Conservation (phyloP, 2,113 vertebrate species). For the Eurystomus gularis region DNA sequence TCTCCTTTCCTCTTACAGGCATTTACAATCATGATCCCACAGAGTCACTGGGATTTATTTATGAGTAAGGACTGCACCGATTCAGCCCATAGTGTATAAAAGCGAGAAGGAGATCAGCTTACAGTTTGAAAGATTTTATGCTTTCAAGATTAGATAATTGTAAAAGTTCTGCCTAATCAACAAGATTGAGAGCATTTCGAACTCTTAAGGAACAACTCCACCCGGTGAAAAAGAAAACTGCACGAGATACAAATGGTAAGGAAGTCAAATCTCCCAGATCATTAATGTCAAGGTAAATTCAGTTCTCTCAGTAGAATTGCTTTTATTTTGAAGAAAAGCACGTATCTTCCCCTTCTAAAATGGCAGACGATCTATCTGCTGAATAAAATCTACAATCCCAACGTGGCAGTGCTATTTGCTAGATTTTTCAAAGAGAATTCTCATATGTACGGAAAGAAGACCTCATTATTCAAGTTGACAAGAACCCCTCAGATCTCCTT, state of each 20-base stretch:
- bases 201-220: not conserved
- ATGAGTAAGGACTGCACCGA: not conserved
- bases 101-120: not conserved
- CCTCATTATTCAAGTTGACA: conserved; percentile 72
- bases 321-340: not conserved
- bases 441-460: conserved; percentile 45
- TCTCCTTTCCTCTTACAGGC: not conserved
- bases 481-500: conserved; percentile 61
- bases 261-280: not conserved
- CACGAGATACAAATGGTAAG: not conserved
- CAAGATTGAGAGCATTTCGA: not conserved
- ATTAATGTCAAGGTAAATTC: not conserved
- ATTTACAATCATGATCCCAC: not conserved
- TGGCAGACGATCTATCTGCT: not conserved
- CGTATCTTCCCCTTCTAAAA: not conserved
- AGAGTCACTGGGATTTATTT: not conserved
- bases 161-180: not conserved
- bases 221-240: not conserved
- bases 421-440: conserved; percentile 62
- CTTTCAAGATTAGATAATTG: not conserved
- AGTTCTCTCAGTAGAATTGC: not conserved
- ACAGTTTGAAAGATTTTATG: not conserved
- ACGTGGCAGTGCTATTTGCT: conserved; percentile 7
- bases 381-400: not conserved
- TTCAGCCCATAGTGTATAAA: not conserved